phyloP scores from a whole-genome alignment of 1,140 invertebrate genomes.

The Leptoteleia sp. region DNA sequence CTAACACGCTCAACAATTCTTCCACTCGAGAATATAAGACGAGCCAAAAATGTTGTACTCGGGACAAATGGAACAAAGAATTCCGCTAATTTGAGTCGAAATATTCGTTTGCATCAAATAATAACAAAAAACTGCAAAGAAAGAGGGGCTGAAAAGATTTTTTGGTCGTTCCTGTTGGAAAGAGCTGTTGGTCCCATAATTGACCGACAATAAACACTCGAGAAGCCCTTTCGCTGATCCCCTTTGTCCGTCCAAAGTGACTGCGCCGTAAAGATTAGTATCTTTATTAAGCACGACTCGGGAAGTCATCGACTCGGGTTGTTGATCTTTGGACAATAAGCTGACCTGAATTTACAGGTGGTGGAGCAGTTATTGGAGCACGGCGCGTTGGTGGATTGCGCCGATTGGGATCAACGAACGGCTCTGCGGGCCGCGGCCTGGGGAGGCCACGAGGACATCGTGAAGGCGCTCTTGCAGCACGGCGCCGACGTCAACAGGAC shows the following conservation, averaged over 20 bases:
- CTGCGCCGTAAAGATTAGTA: slow-evolving; percentile 8
- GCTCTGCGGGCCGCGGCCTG: slow-evolving; percentile 91
- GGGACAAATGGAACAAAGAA: no score
- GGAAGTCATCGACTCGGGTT: slow-evolving; percentile 54
- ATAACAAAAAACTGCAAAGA: no score
- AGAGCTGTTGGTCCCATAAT: neutral
- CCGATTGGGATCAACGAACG: slow-evolving; percentile 87
- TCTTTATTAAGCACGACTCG: slow-evolving; percentile 53
- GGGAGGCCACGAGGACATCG: slow-evolving; percentile 91
- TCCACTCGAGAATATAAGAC: no score
- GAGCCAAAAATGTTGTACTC: no score
- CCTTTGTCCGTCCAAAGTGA: slow-evolving; percentile 15
- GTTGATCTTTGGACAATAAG: slow-evolving; percentile 54
- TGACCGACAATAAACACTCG: slow-evolving; percentile 45
- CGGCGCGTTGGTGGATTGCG: slow-evolving; percentile 90
- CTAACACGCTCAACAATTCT: no score
- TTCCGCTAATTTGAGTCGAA: no score
- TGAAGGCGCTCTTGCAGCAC: slow-evolving; percentile 87
- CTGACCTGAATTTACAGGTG: slow-evolving; percentile 82
- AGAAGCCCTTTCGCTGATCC: slow-evolving; percentile 16
- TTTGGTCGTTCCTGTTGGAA: no score
- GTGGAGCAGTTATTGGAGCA: slow-evolving; percentile 90
- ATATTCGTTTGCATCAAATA: no score
- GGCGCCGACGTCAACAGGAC: slow-evolving; percentile 90
- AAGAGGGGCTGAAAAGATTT: no score